Evolutionary conservation across 2,113 vertebrate species (phyloP).

Genomic region (Brachyhypopomus occidentalis): DNA sequence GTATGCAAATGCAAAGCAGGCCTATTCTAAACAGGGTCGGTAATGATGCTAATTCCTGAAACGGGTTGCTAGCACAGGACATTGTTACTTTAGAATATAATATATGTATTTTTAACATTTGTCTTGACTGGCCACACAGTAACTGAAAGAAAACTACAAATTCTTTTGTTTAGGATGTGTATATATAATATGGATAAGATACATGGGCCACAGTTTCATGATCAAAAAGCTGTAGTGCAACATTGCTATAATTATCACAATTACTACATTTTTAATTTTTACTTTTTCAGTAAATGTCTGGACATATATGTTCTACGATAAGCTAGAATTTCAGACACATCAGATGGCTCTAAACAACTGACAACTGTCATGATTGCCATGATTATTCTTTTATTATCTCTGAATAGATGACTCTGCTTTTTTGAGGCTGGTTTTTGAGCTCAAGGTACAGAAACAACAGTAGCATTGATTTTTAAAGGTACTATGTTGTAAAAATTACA

Average conservation of each 20-base stretch:
- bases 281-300: background rate
- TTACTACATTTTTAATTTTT: too few relatives aligned
- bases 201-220: background rate
- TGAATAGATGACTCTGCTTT: too few relatives aligned
- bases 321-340: background rate
- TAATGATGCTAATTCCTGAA: slow-evolving; percentile 45
- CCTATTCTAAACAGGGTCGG: slow-evolving; percentile 54
- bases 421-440: too few relatives aligned
- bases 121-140: background rate
- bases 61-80: background rate
- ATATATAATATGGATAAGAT: background rate
- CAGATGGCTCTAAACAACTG: background rate
- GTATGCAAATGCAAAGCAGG: slow-evolving; percentile 65
- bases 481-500: too few relatives aligned
- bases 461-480: too few relatives aligned
- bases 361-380: background rate
- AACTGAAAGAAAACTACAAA: background rate
- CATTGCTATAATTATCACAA: background rate
- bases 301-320: background rate
- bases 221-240: background rate
- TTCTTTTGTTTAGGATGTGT: background rate
- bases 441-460: too few relatives aligned
- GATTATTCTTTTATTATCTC: too few relatives aligned
- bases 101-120: background rate
- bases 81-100: background rate